phyloP scores from a whole-genome alignment of 2,797 vertebrate genomes.

The Tenualosa thibaudeaui region DNA sequence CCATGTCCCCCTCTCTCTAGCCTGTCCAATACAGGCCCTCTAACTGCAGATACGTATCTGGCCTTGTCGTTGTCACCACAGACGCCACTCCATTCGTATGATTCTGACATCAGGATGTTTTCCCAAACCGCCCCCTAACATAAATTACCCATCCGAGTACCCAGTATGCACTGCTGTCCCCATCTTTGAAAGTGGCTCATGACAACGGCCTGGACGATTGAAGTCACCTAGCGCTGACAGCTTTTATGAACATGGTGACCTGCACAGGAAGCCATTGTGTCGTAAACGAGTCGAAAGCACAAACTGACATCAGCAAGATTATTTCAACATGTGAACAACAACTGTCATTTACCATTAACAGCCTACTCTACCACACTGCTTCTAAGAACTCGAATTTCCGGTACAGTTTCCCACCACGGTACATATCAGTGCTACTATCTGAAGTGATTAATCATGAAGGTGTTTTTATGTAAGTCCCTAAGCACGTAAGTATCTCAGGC shows the following conservation, averaged over 20 bases:
- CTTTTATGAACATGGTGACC: slow-evolving; percentile 47
- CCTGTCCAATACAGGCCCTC: neutral
- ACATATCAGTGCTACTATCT: neutral
- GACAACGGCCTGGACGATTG: slow-evolving; percentile 38
- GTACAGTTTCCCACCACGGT: neutral
- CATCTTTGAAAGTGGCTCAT: slow-evolving; percentile 9
- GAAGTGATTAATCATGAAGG: neutral
- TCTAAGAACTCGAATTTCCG: neutral
- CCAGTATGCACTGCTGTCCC: neutral
- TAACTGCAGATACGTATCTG: slow-evolving; percentile 41
- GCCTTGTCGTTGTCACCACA: slow-evolving; percentile 52
- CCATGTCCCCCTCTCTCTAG: neutral
- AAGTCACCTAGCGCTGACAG: slow-evolving; percentile 44
- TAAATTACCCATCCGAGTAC: neutral
- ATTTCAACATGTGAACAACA: slow-evolving; percentile 15
- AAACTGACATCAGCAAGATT: slow-evolving; percentile 6
- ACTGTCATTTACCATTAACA: neutral
- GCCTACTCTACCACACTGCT: neutral
- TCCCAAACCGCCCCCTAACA: slow-evolving; percentile 39
- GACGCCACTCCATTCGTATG: slow-evolving; percentile 16
- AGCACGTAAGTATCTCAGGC: neutral
- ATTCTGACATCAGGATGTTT: slow-evolving; percentile 56
- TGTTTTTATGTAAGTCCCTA: neutral
- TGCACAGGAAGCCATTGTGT: slow-evolving; percentile 41
- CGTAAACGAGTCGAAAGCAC: slow-evolving; percentile 16